These are phyloP conservation scores for Trissonchulus sp. DNA, from an alignment of 2,888 invertebrate genomes.

Conservation along the genomic window DNA sequence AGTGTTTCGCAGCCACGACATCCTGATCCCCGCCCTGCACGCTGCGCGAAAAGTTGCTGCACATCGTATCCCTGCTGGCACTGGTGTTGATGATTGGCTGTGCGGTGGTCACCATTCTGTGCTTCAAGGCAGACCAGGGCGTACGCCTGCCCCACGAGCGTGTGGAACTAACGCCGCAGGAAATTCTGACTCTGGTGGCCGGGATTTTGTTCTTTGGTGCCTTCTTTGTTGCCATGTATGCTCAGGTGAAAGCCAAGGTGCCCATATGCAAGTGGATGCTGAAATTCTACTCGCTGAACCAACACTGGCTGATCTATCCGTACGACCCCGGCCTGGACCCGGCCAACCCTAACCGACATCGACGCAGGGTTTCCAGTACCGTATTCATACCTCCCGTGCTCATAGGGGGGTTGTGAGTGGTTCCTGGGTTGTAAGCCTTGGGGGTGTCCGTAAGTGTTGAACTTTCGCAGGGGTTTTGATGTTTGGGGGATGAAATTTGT, in stretches of 20 bases:
- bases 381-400: too few species aligned
- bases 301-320: conserved; percentile 11
- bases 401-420: too few species aligned
- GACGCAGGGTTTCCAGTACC: too few species aligned
- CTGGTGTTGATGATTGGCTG: conserved; percentile 58
- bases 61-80: conserved; percentile 56
- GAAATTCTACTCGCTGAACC: neutral
- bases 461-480: too few species aligned
- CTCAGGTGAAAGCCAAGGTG: conserved; percentile 36
- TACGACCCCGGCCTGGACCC: neutral
- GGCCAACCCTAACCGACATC: too few species aligned
- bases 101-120: conserved; percentile 58
- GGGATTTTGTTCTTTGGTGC: conserved; percentile 59
- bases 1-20: conserved; percentile 56
- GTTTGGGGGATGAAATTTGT: too few species aligned
- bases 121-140: conserved; percentile 56
- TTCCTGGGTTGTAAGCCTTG: too few species aligned
- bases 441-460: too few species aligned
- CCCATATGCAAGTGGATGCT: neutral
- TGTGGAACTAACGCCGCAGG: conserved; percentile 38
- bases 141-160: conserved; percentile 36
- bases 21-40: conserved; percentile 57
- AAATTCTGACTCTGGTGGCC: conserved; percentile 57
- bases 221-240: conserved; percentile 60
- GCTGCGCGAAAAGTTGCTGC: conserved; percentile 57